These are phyloP conservation scores for Caligus rogercresseyi DNA, from an alignment of 1,140 invertebrate genomes.

Conservation along the genomic window DNA sequence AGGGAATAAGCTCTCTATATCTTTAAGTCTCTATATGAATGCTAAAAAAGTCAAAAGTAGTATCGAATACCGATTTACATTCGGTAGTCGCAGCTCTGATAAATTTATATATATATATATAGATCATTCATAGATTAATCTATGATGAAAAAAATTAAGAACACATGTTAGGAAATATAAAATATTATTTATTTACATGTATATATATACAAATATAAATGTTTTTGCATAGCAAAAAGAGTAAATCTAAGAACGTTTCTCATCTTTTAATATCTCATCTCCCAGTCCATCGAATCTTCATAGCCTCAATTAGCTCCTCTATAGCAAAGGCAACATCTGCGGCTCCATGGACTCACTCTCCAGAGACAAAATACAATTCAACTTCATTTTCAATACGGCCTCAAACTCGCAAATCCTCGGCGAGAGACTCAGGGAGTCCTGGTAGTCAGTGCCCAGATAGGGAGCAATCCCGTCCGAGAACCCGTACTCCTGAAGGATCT, in stretches of 20 bases:
- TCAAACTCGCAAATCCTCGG: neutral
- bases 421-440: neutral
- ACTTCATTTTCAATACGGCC: neutral
- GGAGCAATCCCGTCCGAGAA: neutral
- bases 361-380: neutral
- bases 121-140: no score
- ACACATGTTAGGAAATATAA: no score
- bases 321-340: neutral
- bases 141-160: no score
- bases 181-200: no score
- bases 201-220: no score
- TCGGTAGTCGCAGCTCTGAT: no score
- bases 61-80: no score
- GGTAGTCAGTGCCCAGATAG: neutral
- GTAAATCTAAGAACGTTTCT: neutral
- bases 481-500: neutral
- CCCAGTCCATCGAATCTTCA: neutral
- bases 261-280: neutral
- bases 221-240: no score
- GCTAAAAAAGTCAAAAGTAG: no score
- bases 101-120: no score
- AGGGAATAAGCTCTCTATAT: no score
- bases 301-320: neutral
- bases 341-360: neutral
- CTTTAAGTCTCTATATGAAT: no score